phyloP scores from a whole-genome alignment of 2,113 vertebrate species.

The Brachypteracias leptosomus region DNA sequence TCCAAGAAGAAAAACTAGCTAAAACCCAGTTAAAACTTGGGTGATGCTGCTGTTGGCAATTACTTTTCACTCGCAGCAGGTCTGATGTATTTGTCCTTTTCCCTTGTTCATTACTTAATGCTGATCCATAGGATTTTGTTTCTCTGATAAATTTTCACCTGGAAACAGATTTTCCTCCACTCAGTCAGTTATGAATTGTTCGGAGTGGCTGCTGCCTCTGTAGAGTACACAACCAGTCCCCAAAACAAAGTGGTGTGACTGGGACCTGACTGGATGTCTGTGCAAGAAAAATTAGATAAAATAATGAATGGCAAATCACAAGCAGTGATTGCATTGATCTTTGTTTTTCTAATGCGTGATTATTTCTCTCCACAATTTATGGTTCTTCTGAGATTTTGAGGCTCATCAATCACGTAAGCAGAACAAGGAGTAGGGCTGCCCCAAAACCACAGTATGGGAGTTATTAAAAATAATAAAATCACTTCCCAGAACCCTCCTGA shows the following conservation, averaged over 20 bases:
- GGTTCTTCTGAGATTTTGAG: constrained; percentile 34
- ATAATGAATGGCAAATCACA: background rate
- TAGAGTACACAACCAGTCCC: background rate
- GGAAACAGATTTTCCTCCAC: background rate
- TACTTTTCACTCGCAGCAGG: background rate
- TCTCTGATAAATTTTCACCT: background rate
- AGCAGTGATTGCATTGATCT: background rate
- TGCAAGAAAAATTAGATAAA: background rate
- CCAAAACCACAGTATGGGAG: background rate
- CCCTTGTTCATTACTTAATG: background rate
- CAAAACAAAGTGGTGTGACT: background rate
- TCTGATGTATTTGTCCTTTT: background rate
- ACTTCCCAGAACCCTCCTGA: background rate
- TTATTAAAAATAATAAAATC: background rate
- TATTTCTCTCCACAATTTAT: constrained; percentile 29
- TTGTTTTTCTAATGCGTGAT: background rate
- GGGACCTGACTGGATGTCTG: background rate
- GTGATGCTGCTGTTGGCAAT: background rate
- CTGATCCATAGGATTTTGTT: background rate
- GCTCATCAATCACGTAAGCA: background rate
- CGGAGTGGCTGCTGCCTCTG: background rate
- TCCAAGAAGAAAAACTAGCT: background rate
- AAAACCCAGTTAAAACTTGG: background rate
- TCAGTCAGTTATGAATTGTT: background rate
- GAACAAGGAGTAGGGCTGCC: background rate